Base-by-base conservation (phyloP, 2,113 vertebrate genomes). In the Callithrix jacchus region DNA sequence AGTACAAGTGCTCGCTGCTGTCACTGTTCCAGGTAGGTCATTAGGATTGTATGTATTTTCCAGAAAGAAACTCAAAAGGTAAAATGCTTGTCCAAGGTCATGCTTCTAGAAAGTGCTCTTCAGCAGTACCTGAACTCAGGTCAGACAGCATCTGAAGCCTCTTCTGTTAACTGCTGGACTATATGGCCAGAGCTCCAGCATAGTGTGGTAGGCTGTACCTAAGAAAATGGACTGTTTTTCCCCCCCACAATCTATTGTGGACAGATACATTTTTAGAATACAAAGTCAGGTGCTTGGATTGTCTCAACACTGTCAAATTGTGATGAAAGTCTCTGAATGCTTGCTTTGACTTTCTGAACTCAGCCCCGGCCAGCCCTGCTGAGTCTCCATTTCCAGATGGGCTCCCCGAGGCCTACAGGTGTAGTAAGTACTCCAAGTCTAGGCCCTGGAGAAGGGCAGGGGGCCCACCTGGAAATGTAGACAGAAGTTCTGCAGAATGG, bases 1-100 rank as follows among this genome's bases (percentile, higher is more conserved):
- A 5, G 30, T 42, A 14, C 2, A 6, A 8, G 20, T 4, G 27
- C 20, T 20, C 25, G 9, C 54, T 58, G 0, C 23, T 9, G 37
- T 11, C 3, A 5, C 45, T 6, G 12, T 87, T 16, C 12, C 5
- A 17, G 77, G 5, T 20, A 10, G 20, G 25, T 37, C 49, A 9
- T 64, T 18, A 45, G 27, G n/a, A 54, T 23, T 11, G 7, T 21
- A 56, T n/a, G 18, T 16, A 9, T 56, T 79, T 58, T 47, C 56
- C 32, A 2, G 21, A 16, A 42, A 42, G 79, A 87, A 76, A 64
- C 11, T n/a, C 64, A 52, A 14, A 37, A 49, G 35, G 17, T 37
- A 40, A 73, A 74, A n/a, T 35, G 77, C 14, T 64, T 64, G 21
- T 30, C 56, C 70, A 76, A 66, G 37, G 35, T 74, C 66, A 54